Evolutionary conservation across 2,797 vertebrate genomes (phyloP).

Genomic region (Oophaga sylvatica): DNA sequence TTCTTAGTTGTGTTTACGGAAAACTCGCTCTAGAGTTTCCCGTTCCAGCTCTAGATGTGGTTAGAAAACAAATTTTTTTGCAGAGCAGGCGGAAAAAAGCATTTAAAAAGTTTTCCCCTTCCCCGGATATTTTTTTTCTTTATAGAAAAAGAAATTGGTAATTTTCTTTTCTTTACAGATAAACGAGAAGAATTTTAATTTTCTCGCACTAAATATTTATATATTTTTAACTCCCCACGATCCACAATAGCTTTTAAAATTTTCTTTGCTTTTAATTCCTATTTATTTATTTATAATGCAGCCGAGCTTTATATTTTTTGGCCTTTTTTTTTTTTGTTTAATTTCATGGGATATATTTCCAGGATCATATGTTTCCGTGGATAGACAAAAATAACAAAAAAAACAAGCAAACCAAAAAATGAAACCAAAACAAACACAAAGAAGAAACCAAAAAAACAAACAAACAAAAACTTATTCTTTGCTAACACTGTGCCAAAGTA

Average conservation of each 20-base stretch:
- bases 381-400: slow-evolving; percentile 50
- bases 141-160: slow-evolving; percentile 17
- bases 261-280: slow-evolving; percentile 22
- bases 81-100: slow-evolving; percentile 31
- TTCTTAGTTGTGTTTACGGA: slow-evolving; percentile 21
- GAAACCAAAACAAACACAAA: slow-evolving; percentile 55
- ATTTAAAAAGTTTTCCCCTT: slow-evolving; percentile 4
- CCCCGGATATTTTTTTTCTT: slow-evolving; percentile 23
- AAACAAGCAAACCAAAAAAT: slow-evolving; percentile 48
- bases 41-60: slow-evolving; percentile 1
- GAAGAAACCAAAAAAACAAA: slow-evolving; percentile 58
- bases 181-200: no score
- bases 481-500: slow-evolving; percentile 60
- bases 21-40: neutral
- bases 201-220: slow-evolving; percentile 44
- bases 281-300: slow-evolving; percentile 61
- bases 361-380: slow-evolving; percentile 53
- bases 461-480: slow-evolving; percentile 51
- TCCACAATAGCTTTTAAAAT: slow-evolving; percentile 41
- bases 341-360: slow-evolving; percentile 50
- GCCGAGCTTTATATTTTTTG: slow-evolving; percentile 25
- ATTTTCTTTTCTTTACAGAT: neutral
- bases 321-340: neutral
- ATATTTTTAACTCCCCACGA: slow-evolving; percentile 38
- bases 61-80: slow-evolving; percentile 31